Conservation (phyloP, 2,113 vertebrate species). For the Mormyrus lacerda region DNA sequence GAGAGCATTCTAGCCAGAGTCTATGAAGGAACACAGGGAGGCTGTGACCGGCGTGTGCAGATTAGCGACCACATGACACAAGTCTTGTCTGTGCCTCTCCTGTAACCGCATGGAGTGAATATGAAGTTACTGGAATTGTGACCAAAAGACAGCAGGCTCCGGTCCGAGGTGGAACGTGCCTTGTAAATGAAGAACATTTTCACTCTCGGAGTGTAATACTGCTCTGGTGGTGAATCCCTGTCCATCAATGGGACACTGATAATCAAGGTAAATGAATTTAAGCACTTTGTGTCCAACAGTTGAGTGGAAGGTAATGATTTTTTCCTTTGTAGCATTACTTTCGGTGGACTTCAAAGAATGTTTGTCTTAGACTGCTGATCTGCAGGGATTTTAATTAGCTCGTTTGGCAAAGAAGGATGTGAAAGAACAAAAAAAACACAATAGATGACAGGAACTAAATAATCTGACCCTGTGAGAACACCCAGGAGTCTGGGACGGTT, state of each 20-base stretch:
- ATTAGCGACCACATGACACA: background rate
- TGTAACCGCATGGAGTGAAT: background rate
- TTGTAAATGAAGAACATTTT: background rate
- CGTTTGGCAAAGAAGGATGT: background rate
- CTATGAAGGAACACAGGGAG: background rate
- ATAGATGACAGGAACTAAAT: background rate
- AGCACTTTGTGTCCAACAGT: slow-evolving; percentile 14
- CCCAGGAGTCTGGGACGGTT: background rate
- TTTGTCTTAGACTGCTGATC: background rate
- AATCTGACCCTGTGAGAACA: background rate
- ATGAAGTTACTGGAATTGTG: background rate
- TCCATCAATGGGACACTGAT: background rate
- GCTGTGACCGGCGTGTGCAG: background rate
- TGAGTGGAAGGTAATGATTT: background rate
- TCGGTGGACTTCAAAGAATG: slow-evolving; percentile 1
- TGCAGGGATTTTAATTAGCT: background rate
- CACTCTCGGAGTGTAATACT: background rate
- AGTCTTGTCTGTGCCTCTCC: background rate
- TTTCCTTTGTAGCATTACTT: background rate
- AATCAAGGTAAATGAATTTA: background rate
- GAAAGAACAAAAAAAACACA: background rate
- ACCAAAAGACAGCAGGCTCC: background rate
- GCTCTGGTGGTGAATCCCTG: background rate
- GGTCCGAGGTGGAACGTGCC: background rate
- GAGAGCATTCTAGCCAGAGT: background rate